Percentiles rank a stretch among this genome's conserved stretches.
Conservation (phyloP, 2,888 invertebrate species). For the Ctenicera cuprea region DNA sequence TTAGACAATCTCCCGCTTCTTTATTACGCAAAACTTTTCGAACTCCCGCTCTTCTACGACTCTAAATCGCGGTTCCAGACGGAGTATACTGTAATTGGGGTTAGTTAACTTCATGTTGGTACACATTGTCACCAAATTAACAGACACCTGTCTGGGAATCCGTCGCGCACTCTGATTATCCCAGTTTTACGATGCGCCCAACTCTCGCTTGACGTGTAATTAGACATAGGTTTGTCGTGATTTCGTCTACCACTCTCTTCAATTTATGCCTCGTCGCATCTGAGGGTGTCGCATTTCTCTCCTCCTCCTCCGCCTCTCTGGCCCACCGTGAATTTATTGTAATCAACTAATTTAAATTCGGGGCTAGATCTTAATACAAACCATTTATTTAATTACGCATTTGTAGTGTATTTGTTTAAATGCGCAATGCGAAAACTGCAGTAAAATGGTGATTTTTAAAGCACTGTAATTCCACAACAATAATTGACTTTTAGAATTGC, state of each 20-base stretch:
- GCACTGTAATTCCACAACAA: too few relatives aligned
- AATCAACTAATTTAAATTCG: conserved; percentile 45
- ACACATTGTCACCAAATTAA: conserved; percentile 69
- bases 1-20: conserved; percentile 62
- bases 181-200: conserved; percentile 76
- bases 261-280: conserved; percentile 53
- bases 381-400: conserved; percentile 33
- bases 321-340: conserved; percentile 37
- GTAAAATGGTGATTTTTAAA: too few relatives aligned
- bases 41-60: conserved; percentile 51
- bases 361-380: conserved; percentile 26
- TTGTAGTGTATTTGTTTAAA: background rate
- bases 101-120: conserved; percentile 65
- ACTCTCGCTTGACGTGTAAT: conserved; percentile 62
- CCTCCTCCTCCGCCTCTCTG: conserved; percentile 17
- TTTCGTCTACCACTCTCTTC: conserved; percentile 57
- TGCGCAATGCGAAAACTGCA: background rate
- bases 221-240: conserved; percentile 66
- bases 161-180: conserved; percentile 74
- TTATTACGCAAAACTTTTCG: conserved; percentile 60
- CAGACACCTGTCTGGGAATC: conserved; percentile 68
- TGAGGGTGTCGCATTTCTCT: conserved; percentile 47
- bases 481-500: too few relatives aligned
- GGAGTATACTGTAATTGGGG: conserved; percentile 61
- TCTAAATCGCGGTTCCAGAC: conserved; percentile 53